Percentiles rank a stretch among this genome's conserved stretches.
These are phyloP conservation scores for Ictalurus punctatus DNA, from an alignment of 2,113 vertebrate species.

Conservation along the genomic window DNA sequence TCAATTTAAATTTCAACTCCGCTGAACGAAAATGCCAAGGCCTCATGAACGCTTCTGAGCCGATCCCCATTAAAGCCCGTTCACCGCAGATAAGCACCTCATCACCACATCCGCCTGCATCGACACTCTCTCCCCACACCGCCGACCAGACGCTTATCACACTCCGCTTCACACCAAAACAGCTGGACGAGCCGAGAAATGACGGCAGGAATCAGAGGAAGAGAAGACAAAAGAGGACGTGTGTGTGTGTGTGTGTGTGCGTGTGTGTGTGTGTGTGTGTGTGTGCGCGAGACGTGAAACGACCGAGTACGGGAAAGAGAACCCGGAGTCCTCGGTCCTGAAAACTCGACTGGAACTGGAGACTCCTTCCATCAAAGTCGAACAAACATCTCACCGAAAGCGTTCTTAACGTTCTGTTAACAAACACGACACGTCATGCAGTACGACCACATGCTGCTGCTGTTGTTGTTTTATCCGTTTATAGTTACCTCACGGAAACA, in stretches of 20 bases:
- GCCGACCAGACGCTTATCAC: background rate
- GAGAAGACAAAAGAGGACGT: background rate
- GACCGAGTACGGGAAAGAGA: background rate
- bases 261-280: background rate
- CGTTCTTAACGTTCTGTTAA: background rate
- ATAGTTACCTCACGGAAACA: background rate
- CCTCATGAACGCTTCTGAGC: background rate
- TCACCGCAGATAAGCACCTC: constrained; percentile 5
- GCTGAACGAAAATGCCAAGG: background rate
- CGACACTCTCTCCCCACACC: background rate
- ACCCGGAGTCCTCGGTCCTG: background rate
- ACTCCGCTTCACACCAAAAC: background rate
- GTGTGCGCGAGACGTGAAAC: background rate
- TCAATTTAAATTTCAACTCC: background rate
- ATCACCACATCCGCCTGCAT: background rate
- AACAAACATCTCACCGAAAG: background rate
- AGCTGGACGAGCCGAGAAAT: background rate
- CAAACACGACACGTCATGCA: no score
- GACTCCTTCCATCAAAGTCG: background rate
- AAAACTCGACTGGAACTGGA: background rate
- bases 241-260: background rate
- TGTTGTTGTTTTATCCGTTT: background rate
- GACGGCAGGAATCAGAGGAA: background rate
- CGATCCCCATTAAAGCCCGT: background rate
- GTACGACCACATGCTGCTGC: no score